These are phyloP conservation scores for Dendropsophus ebraccatus DNA, from an alignment of 2,113 vertebrate genomes.

Conservation along the genomic window DNA sequence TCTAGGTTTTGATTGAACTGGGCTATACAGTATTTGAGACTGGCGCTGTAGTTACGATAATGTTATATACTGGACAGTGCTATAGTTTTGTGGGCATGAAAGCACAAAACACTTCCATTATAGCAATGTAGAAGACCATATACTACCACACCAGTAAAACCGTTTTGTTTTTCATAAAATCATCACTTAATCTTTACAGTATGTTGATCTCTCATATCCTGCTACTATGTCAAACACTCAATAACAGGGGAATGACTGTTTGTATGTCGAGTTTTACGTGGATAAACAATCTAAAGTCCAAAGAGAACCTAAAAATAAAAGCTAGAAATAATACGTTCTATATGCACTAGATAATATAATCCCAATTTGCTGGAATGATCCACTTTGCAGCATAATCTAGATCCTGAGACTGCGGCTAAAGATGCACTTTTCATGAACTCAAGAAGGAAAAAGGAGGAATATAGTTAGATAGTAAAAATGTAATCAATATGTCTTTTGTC, in stretches of 20 bases:
- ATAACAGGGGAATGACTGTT: background rate
- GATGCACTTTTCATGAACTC: conserved; percentile 60
- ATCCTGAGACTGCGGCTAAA: conserved; percentile 39
- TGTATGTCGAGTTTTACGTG: background rate
- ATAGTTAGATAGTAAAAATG: conserved; percentile 53
- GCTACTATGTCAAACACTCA: background rate
- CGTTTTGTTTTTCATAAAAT: background rate
- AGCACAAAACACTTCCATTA: background rate
- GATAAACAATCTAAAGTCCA: background rate
- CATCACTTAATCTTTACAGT: conserved; percentile 5
- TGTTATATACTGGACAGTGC: background rate
- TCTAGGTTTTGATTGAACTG: no score
- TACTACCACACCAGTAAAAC: background rate
- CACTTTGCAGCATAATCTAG: conserved; percentile 15
- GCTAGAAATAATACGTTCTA: background rate
- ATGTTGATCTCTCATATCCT: background rate
- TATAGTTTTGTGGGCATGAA: background rate
- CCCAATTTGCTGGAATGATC: background rate
- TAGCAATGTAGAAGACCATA: background rate
- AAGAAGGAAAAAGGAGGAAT: conserved; percentile 46
- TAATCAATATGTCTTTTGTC: conserved; percentile 60
- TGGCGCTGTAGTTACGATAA: background rate
- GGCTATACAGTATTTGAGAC: no score
- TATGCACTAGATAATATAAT: background rate
- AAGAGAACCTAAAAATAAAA: background rate